Conservation (phyloP, 2,113 vertebrate species). For the Suricata suricatta region DNA sequence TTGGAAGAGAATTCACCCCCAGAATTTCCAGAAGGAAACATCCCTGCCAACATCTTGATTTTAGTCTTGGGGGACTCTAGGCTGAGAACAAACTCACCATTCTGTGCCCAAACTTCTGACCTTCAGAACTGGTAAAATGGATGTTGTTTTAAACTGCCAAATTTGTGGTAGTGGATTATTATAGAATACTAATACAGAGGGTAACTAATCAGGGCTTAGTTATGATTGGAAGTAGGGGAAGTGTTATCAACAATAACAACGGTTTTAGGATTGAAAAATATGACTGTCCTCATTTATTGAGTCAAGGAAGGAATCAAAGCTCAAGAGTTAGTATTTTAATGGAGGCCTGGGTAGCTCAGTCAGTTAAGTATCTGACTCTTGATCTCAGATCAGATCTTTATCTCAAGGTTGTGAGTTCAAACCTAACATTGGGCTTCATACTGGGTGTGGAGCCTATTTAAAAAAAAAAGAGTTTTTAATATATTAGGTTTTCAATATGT, state of each 20-base stretch:
- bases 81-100: background rate
- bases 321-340: background rate
- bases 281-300: background rate
- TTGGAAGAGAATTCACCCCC: background rate
- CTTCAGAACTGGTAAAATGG: background rate
- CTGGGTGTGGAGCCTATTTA: no score
- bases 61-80: background rate
- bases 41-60: background rate
- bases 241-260: background rate
- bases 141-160: background rate
- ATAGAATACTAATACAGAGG: background rate
- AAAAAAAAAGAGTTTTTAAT: background rate
- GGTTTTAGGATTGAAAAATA: background rate
- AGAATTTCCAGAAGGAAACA: background rate
- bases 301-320: background rate
- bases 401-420: no score
- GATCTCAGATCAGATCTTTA: no score
- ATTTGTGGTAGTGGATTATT: background rate
- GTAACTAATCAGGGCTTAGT: background rate
- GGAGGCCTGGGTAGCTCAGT: no score
- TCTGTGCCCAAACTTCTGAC: background rate
- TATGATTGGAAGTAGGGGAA: background rate
- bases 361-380: no score
- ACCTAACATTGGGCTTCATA: no score
- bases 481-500: background rate